A percentile compares a stretch with the other conserved stretches of the same genome.
Conservation (phyloP, 2,888 invertebrate species). For the Drosophila austrosaltans region DNA sequence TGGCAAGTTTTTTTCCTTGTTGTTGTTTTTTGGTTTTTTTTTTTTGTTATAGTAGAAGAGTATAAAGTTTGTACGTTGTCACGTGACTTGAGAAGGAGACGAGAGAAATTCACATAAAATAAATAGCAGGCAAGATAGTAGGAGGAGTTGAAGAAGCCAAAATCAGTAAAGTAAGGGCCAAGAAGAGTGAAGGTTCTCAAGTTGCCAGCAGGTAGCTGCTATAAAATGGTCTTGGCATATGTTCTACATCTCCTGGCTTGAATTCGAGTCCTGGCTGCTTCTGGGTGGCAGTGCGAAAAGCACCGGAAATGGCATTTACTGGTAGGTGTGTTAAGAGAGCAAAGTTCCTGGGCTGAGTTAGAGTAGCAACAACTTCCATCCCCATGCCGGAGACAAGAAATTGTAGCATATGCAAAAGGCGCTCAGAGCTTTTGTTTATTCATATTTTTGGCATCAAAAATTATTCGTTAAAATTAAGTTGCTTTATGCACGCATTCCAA, state of each 20-base stretch:
- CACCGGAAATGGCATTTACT: constrained; percentile 68
- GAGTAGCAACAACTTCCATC: background rate
- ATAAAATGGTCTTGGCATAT: constrained; percentile 37
- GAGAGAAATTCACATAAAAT: constrained; percentile 53
- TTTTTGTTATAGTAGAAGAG: constrained; percentile 14
- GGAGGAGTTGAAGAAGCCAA: background rate
- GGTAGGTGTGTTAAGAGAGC: constrained; percentile 26
- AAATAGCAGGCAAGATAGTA: constrained; percentile 38
- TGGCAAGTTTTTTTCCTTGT: constrained; percentile 41
- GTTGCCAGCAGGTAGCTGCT: constrained; percentile 43
- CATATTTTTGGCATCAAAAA: constrained; percentile 78
- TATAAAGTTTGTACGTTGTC: constrained; percentile 60
- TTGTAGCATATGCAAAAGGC: constrained; percentile 56
- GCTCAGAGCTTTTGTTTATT: constrained; percentile 69
- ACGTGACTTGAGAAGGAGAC: constrained; percentile 63
- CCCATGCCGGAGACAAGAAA: constrained; percentile 41
- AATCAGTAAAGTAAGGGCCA: constrained; percentile 1
- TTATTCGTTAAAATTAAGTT: constrained; percentile 75
- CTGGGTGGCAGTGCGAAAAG: constrained; percentile 42
- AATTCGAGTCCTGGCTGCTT: background rate
- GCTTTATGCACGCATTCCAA: constrained; percentile 63
- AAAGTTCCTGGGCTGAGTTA: too few species aligned
- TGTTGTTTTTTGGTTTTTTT: constrained; percentile 13
- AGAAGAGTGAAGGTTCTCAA: constrained; percentile 35
- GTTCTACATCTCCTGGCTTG: background rate